These are phyloP conservation scores for Trileptium ribeirensis DNA, from an alignment of 2,888 invertebrate species.

Conservation along the genomic window DNA sequence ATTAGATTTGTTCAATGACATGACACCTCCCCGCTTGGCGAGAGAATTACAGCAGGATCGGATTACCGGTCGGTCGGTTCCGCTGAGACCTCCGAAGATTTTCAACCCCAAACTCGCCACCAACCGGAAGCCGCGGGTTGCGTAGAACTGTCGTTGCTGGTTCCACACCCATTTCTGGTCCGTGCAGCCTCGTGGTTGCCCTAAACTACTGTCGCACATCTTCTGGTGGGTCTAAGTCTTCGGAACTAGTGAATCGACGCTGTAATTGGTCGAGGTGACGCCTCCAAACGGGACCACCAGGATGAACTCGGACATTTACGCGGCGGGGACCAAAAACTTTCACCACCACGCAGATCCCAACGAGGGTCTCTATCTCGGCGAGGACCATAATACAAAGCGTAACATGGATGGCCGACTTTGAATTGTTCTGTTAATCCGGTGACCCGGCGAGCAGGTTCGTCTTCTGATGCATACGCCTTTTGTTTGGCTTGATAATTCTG, in stretches of 20 bases:
- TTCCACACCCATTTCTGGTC: too few species aligned
- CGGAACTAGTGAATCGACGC: conserved; percentile 18
- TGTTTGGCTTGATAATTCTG: conserved; percentile 24
- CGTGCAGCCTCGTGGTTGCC: too few species aligned
- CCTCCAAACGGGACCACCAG: conserved; percentile 24
- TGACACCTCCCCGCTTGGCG: too few species aligned
- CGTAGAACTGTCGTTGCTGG: too few species aligned
- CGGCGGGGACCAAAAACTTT: conserved; percentile 7
- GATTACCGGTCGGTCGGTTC: too few species aligned
- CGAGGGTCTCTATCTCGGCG: conserved; percentile 23
- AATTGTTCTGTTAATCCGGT: too few species aligned
- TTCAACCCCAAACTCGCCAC: too few species aligned
- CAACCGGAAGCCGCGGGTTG: too few species aligned
- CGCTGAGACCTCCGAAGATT: too few species aligned
- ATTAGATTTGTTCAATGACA: too few species aligned
- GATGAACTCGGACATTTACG: conserved; percentile 14
- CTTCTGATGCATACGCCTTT: neutral
- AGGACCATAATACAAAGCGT: conserved; percentile 18
- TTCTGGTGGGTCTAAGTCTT: conserved; percentile 18
- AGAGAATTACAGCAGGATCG: too few species aligned
- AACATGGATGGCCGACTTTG: neutral
- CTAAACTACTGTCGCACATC: too few species aligned
- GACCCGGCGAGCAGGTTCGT: neutral
- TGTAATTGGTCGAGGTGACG: conserved; percentile 24
- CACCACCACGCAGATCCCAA: conserved; percentile 23